Base-by-base conservation (phyloP, 2,797 vertebrate genomes). In the Cygnus olor region DNA sequence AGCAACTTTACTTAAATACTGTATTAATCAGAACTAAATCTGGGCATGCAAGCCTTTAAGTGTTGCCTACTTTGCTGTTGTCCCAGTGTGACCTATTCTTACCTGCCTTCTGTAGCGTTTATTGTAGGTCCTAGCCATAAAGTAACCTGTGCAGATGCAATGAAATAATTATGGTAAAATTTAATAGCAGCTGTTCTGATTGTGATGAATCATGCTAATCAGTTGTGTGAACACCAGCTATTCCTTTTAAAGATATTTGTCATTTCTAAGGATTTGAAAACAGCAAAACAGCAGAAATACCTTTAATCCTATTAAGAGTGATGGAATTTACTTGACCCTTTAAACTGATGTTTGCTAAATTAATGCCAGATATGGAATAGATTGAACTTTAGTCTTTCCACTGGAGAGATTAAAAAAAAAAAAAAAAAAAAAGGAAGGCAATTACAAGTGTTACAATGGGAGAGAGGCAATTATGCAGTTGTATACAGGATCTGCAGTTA, bases 231-330 rank as follows among this genome's bases (percentile, higher is more conserved):
- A 78, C 76, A 71, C 27, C 76, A 90, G 17, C 36, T 73, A 18
- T 83, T 91, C 22, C 72, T 91, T 74, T 57, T 44, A 95, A 95
- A 89, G 63, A 28, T 11, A 3, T 57, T 56, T 57, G 25, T 34
- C 86, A 24, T 65, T 91, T 85, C 49, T 85, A 49, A 93, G 74
- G 58, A 68, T 87, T 83, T 76, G 56, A 64, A 85, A 95, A 88
- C 32, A 25, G 36, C 60, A 68, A 78, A 95, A 89, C 36, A 30
- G 44, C 60, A 76, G 70, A 89, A 90, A 77, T 74, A 56, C 34
- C 27, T 92, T 70, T 92, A 96, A 94, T 96, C 95, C 80, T 85
- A 9, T 95, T 97, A 88, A 82, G 70, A 25, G 21, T 58, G 85
- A 82, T 80, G 79, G 85, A 93, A 79, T 95, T 87, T 88, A 57